Evolutionary conservation across 2,888 invertebrate species (phyloP), one percentile per base, ranked within the genome.

Genomic region (Allygus modestus): DNA sequence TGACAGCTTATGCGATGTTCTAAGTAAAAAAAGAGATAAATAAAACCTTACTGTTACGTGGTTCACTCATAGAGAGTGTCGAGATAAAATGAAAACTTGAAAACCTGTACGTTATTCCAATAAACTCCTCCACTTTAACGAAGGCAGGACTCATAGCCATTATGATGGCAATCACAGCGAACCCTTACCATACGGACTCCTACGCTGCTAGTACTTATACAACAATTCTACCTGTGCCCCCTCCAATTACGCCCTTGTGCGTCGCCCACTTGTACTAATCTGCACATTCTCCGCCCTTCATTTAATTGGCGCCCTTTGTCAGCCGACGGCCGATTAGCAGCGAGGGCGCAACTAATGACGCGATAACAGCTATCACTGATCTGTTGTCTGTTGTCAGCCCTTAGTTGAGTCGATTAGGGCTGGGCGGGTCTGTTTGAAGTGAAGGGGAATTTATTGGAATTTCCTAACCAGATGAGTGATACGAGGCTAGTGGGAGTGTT

Each of bases 231-330:
- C n/a, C n/a, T n/a, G n/a, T 58, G 17, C 58, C 20, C 23, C 23
- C 58, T 2, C 58, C 58, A 58, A 58, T 58, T 58, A 58, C 23
- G 58, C 23, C 58, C 58, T 23, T n/a, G n/a, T 15, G 23, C 23
- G 11, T 5, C 54, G 23, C 23, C 54, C 65, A 65, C 65, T 65
- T 65, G 28, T 65, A 11, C 37, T 69, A 69, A 69, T 69, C 69
- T 69, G 31, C 26, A 15, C 69, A 15, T 15, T 69, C 37, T 73
- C 7, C 41, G 41, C 43, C 77, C 77, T 23, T 37, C 37, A 31
- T 73, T 77, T 51, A 46, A 77, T 77, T 77, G 77, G 77, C 77
- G 46, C 77, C 77, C 77, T 77, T 77, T 77, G 73, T 73, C 77
- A 28, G 77, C 77, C 0, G 28, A 4, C 37, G 73, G 20, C 46